Evolutionary conservation across 2,888 invertebrate genomes (phyloP).

Genomic region (Lucinisca nassula): DNA sequence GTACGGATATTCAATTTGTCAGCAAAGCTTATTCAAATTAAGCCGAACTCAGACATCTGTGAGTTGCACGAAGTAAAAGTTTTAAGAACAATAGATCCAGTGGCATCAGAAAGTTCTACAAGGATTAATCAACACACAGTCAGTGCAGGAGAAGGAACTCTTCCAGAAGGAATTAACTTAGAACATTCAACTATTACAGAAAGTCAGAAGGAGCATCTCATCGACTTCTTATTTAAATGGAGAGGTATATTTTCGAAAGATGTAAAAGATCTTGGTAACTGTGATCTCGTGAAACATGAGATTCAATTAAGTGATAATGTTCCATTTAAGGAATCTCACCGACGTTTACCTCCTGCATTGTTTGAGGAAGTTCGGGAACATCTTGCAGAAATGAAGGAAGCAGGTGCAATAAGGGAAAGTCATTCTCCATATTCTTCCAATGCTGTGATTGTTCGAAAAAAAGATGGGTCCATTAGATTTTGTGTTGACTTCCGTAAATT

Average conservation of each 20-base stretch:
- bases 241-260: not conserved
- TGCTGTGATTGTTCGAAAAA: constrained; percentile 24
- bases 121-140: not conserved
- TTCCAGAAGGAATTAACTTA: not conserved
- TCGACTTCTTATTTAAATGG: constrained; percentile 19
- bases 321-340: constrained; percentile 29
- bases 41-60: too few species aligned
- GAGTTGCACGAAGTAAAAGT: too few species aligned
- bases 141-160: not conserved
- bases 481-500: constrained; percentile 35
- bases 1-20: too few species aligned
- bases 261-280: constrained; percentile 23
- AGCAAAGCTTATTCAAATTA: too few species aligned
- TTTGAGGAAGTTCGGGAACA: constrained; percentile 32
- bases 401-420: constrained; percentile 26
- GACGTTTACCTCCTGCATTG: constrained; percentile 14
- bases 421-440: constrained; percentile 29
- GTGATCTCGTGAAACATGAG: constrained; percentile 8
- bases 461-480: constrained; percentile 24
- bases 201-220: constrained; percentile 4
- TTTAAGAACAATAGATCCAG: not conserved
- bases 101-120: not conserved
- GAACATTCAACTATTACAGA: not conserved
- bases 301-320: constrained; percentile 12
- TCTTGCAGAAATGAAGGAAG: constrained; percentile 21